phyloP scores from a whole-genome alignment of 2,888 invertebrate genomes.

The Bimastos eiseni region DNA sequence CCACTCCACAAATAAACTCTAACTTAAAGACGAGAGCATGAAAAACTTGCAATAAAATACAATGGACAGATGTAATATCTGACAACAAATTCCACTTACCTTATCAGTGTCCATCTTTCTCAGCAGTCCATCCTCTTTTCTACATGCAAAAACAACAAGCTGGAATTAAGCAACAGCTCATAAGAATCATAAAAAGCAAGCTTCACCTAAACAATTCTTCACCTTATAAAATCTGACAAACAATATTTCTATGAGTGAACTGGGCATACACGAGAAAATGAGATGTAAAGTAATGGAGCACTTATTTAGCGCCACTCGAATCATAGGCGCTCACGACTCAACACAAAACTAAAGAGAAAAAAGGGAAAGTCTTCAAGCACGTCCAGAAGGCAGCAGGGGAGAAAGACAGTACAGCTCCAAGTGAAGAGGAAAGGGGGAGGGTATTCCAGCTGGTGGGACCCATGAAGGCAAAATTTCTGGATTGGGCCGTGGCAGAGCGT shows the following conservation, averaged over 20 bases:
- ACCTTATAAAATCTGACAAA: background rate
- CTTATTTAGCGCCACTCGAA: too few species aligned
- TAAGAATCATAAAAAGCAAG: background rate
- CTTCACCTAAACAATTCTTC: background rate
- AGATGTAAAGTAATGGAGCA: too few species aligned
- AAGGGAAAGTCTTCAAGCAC: too few species aligned
- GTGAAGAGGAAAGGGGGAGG: too few species aligned
- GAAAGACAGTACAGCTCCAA: too few species aligned
- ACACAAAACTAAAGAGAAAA: too few species aligned
- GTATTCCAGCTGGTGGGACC: too few species aligned
- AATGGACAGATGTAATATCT: background rate
- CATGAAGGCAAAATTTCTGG: too few species aligned
- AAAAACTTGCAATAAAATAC: background rate
- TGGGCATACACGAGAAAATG: background rate
- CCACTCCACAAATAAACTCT: background rate
- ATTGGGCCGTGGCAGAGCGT: too few species aligned
- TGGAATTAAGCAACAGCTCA: background rate
- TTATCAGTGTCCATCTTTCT: constrained; percentile 97
- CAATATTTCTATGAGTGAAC: background rate
- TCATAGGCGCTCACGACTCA: too few species aligned
- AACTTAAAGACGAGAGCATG: background rate
- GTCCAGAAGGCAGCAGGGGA: too few species aligned
- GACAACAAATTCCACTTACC: constrained; percentile 50
- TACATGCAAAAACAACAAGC: constrained; percentile 60
- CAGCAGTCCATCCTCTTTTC: constrained; percentile 93